Base-by-base conservation (phyloP, 2,113 vertebrate genomes). In the Esox niger region DNA sequence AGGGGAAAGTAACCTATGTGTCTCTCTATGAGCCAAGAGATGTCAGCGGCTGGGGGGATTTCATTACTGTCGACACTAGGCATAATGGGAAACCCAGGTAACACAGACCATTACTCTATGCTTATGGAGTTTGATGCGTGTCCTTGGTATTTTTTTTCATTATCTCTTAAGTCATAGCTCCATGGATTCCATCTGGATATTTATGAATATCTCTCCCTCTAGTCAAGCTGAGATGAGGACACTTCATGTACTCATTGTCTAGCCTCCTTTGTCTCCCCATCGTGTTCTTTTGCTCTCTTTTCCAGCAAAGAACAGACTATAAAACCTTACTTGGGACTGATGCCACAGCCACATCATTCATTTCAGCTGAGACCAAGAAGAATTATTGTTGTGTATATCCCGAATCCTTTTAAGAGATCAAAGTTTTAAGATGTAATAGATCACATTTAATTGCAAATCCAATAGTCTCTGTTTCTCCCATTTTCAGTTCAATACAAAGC, bases 321-420 rank as follows among this genome's bases (percentile, higher is more conserved):
- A 84, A 86, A 79, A 84, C 63, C 79, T 69, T 78, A 64, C 68
- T 75, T 81, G 89, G 86, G 90, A 87, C 78, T 63, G 56, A 63
- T 59, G 80, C 86, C 87, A 87, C 79, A 38, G 70, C 63, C 86
- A 74, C 85, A 83, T 88, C 83, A 84, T 89, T 90, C 87, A 88
- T 89, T 88, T 86, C 83, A 80, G 72, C 52, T 31, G 64, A 69
- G 83, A 78, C 88, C 79, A 79, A 73, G 78, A 66, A 83, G 86
- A 91, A 83, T 88, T 88, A 90, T 87, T 88, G 87, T 90, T 85
- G 82, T 88, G 78, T 89, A 85, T 90, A 90, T 90, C 87, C 83
- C 77, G 73, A 78, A 88, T 79, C 81, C 83, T 87, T 91, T 89
- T 82, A 87, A 79, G 73, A 90, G 88, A 91, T 90, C 88, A 91